Conservation (phyloP, 1,140 invertebrate species). For the Cephus cinctus region DNA sequence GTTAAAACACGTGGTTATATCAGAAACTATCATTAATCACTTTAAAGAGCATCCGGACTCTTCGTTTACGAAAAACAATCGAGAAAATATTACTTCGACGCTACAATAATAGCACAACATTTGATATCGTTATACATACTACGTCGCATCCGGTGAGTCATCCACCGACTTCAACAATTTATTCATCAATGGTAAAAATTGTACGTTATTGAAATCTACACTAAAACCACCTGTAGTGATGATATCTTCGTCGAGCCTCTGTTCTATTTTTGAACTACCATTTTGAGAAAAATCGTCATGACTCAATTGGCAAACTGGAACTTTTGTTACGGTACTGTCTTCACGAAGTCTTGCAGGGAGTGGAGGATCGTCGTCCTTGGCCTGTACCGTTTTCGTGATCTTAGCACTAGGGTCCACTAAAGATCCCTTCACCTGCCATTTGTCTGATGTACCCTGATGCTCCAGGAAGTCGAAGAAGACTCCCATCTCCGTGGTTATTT, state of each 20-base stretch:
- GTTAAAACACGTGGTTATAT: too few species aligned
- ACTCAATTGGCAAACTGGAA: slow-evolving; percentile 19
- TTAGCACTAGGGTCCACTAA: slow-evolving; percentile 38
- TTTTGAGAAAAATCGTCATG: too few species aligned
- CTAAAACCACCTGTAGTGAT: slow-evolving; percentile 46
- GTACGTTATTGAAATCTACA: slow-evolving; percentile 26
- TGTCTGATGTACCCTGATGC: slow-evolving; percentile 29
- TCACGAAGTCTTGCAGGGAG: slow-evolving; percentile 38
- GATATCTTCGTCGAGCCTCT: slow-evolving; percentile 25
- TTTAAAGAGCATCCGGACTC: too few species aligned
- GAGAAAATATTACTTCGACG: too few species aligned
- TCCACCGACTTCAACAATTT: slow-evolving; percentile 50
- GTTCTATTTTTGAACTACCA: slow-evolving; percentile 10
- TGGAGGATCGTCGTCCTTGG: slow-evolving; percentile 17
- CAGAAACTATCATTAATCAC: too few species aligned
- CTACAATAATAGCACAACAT: too few species aligned
- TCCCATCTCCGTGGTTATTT: slow-evolving; percentile 49
- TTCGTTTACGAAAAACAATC: too few species aligned
- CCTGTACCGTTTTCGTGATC: slow-evolving; percentile 29
- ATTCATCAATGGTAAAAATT: slow-evolving; percentile 44
- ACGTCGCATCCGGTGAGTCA: slow-evolving; percentile 46
- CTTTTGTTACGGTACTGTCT: slow-evolving; percentile 32
- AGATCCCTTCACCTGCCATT: slow-evolving; percentile 28
- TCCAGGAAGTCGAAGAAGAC: slow-evolving; percentile 53
- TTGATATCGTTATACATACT: slow-evolving; percentile 35